These are phyloP conservation scores for Philhelius pedissequus DNA, from an alignment of 2,888 invertebrate genomes.

Conservation along the genomic window DNA sequence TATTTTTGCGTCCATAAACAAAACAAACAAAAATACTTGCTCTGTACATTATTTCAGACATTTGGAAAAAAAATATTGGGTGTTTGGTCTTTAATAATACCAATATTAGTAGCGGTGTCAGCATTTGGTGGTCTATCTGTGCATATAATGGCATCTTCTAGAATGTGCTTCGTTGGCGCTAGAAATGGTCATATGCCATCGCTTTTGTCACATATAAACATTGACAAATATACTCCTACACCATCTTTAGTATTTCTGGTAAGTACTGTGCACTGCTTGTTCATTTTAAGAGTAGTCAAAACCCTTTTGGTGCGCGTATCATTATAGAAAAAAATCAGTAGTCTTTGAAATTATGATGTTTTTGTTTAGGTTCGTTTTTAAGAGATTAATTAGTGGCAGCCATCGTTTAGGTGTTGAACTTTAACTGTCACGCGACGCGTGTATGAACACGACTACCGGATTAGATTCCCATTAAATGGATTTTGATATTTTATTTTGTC, in stretches of 20 bases:
- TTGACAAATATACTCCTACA: slow-evolving; percentile 87
- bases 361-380: too few relatives aligned
- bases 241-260: slow-evolving; percentile 92
- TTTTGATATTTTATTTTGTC: too few relatives aligned
- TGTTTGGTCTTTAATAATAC: slow-evolving; percentile 88
- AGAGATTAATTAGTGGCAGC: too few relatives aligned
- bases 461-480: too few relatives aligned
- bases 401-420: too few relatives aligned
- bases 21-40: not conserved
- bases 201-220: slow-evolving; percentile 88
- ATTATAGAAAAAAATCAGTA: too few relatives aligned
- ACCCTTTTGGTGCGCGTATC: too few relatives aligned
- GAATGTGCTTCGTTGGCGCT: slow-evolving; percentile 95
- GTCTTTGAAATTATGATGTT: too few relatives aligned
- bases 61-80: slow-evolving; percentile 90
- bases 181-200: slow-evolving; percentile 93
- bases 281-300: too few relatives aligned
- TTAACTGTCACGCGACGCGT: too few relatives aligned
- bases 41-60: slow-evolving; percentile 81
- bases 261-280: too few relatives aligned
- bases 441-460: too few relatives aligned
- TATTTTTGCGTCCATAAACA: not conserved
- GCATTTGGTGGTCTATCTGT: slow-evolving; percentile 96
- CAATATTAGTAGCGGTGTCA: slow-evolving; percentile 94
- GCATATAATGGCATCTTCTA: slow-evolving; percentile 96